A percentile compares a stretch with the other conserved stretches of the same genome.
Conservation (phyloP, 35 echinoderm and acorn worm genomes). For the Ophiothrix spiculata region DNA sequence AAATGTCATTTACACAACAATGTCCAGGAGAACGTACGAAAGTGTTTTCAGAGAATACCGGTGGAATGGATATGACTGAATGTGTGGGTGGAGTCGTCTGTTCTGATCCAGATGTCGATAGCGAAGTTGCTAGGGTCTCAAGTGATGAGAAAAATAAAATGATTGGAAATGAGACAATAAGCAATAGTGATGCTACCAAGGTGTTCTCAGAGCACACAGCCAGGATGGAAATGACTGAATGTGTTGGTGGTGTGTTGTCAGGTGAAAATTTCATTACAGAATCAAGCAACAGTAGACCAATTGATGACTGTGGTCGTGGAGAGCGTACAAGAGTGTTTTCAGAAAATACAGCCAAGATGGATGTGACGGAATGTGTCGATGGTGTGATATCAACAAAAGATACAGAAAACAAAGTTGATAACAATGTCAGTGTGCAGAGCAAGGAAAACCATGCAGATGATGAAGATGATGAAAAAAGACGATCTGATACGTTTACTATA, state of each 20-base stretch:
- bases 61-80: conserved; percentile 51
- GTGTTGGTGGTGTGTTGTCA: conserved; percentile 1
- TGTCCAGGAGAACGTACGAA: background rate
- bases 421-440: background rate
- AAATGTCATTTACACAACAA: background rate
- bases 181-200: background rate
- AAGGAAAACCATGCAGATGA: background rate
- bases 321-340: conserved; percentile 19
- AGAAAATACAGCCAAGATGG: conserved; percentile 40
- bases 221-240: background rate
- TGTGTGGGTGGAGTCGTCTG: conserved; percentile 12
- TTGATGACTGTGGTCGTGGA: background rate
- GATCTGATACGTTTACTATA: background rate
- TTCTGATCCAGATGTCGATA: too few species aligned
- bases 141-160: too few species aligned
- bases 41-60: conserved; percentile 19
- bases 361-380: conserved; percentile 43
- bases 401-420: background rate
- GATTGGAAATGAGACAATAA: background rate
- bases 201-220: conserved; percentile 21
- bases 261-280: background rate
- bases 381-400: background rate
- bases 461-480: background rate
- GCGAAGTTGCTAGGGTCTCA: too few species aligned
- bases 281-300: background rate